These are phyloP conservation scores for Boloria euphrosyne DNA, from an alignment of 2,888 invertebrate species.

Conservation along the genomic window DNA sequence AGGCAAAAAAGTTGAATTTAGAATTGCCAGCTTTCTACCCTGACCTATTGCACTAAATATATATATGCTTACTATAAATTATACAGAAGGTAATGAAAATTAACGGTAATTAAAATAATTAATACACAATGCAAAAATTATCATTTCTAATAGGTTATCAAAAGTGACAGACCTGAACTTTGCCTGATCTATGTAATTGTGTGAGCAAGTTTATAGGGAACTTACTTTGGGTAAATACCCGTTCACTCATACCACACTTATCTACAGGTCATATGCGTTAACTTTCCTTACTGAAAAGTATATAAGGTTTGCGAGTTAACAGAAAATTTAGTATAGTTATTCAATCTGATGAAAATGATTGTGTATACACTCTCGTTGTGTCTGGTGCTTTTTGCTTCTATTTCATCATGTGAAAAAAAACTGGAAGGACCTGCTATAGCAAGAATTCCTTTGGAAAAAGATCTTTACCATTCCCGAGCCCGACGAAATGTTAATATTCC, in stretches of 20 bases:
- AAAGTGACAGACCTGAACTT: background rate
- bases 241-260: constrained; percentile 17
- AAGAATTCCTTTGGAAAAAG: too few species aligned
- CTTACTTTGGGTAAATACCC: constrained; percentile 32
- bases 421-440: background rate
- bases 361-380: background rate
- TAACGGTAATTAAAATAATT: background rate
- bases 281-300: constrained; percentile 10
- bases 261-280: background rate
- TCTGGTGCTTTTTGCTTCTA: background rate
- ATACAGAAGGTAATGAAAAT: too few species aligned
- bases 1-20: too few species aligned
- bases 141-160: constrained; percentile 28
- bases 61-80: too few species aligned
- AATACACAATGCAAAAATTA: background rate
- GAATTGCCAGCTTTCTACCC: too few species aligned
- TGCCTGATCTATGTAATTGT: background rate
- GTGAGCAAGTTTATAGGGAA: constrained; percentile 27
- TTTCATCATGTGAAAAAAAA: constrained; percentile 9
- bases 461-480: background rate
- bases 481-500: constrained; percentile 27
- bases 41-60: too few species aligned
- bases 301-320: constrained; percentile 21
- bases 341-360: constrained; percentile 10
- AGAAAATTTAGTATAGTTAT: background rate